A percentile compares a stretch with the other conserved stretches of the same genome.
Conservation (phyloP, 2,888 invertebrate species). For the Pteria penguin region DNA sequence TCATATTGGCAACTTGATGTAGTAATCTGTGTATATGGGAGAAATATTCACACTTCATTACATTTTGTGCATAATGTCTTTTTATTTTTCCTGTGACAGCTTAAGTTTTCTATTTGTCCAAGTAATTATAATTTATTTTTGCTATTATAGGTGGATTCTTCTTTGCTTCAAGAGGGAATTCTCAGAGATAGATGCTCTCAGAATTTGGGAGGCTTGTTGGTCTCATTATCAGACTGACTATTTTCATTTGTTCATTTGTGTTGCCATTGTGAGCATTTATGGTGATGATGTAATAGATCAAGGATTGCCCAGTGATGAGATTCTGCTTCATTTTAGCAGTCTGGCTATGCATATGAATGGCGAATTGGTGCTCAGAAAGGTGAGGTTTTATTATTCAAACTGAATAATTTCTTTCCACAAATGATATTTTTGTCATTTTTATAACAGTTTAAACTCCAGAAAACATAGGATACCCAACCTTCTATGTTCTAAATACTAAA, state of each 20-base stretch:
- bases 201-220: slow-evolving; percentile 99
- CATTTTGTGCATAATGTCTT: neutral
- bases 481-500: too few relatives aligned
- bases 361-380: slow-evolving; percentile 91
- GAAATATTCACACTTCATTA: too few relatives aligned
- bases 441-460: too few relatives aligned
- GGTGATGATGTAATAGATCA: slow-evolving; percentile 92
- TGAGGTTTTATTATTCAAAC: slow-evolving; percentile 68
- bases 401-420: too few relatives aligned
- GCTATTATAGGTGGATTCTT: slow-evolving; percentile 87
- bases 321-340: slow-evolving; percentile 96
- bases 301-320: slow-evolving; percentile 94
- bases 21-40: too few relatives aligned
- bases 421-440: too few relatives aligned
- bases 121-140: too few relatives aligned
- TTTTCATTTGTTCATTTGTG: slow-evolving; percentile 95
- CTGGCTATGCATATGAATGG: slow-evolving; percentile 99
- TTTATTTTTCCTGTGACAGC: too few relatives aligned
- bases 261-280: slow-evolving; percentile 95
- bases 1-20: too few relatives aligned
- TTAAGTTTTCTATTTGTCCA: too few relatives aligned
- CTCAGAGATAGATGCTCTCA: slow-evolving; percentile 90
- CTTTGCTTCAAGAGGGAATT: slow-evolving; percentile 94
- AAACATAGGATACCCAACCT: too few relatives aligned
- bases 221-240: slow-evolving; percentile 97